A percentile compares a stretch with the other conserved stretches of the same genome.
phyloP scores from a whole-genome alignment of 1,140 invertebrate species.

The Arctopsyche grandis region DNA sequence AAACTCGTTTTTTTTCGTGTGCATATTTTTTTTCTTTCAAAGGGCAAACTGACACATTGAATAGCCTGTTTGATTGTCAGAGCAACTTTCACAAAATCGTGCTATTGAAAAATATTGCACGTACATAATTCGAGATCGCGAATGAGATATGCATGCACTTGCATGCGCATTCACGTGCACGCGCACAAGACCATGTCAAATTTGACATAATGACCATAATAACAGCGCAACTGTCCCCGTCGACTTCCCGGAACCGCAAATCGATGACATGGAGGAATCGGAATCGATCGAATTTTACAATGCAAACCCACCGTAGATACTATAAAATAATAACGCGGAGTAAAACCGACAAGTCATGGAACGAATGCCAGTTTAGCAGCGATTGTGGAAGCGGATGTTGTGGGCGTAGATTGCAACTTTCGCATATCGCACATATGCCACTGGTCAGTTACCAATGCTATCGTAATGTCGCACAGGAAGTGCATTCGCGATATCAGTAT shows the following conservation, averaged over 20 bases:
- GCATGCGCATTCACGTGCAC: background rate
- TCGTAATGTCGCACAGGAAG: background rate
- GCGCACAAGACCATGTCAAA: background rate
- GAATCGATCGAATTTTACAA: background rate
- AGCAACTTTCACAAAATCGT: background rate
- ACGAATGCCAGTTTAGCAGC: background rate
- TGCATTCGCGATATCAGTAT: background rate
- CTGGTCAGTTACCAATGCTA: background rate
- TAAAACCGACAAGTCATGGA: background rate
- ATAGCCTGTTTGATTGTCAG: background rate
- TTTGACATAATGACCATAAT: constrained; percentile 24
- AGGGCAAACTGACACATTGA: background rate
- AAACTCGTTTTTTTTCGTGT: constrained; percentile 7
- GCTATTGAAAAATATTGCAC: background rate
- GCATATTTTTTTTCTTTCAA: constrained; percentile 3
- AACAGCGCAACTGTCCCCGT: background rate
- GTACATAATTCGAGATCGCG: background rate
- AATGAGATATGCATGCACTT: background rate
- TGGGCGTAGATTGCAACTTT: constrained; percentile 9
- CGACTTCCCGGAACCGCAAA: background rate
- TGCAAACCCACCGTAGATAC: background rate
- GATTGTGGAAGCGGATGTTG: background rate
- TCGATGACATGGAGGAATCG: background rate
- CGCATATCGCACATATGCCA: background rate
- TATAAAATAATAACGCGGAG: background rate